Percentiles rank a stretch among this genome's conserved stretches.
Evolutionary conservation across 2,113 vertebrate genomes (phyloP).

Genomic region (Mellivora capensis): DNA sequence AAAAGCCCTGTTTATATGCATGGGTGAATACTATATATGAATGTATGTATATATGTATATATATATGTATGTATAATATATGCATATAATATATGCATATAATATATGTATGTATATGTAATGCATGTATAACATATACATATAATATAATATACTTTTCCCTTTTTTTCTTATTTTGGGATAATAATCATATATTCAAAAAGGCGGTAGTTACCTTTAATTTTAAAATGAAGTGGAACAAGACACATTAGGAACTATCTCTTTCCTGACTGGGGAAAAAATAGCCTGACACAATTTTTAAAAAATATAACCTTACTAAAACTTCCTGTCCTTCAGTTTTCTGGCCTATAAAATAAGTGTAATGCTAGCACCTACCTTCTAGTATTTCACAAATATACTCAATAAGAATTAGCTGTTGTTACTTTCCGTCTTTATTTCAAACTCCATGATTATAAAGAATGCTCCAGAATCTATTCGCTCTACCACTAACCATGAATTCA

Average conservation of each 20-base stretch:
- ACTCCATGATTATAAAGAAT: not conserved
- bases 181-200: not conserved
- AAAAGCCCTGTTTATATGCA: not conserved
- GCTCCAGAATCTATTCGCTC: not conserved
- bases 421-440: not conserved
- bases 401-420: not conserved
- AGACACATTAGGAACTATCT: not conserved
- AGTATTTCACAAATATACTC: rapidly evolving
- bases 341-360: not conserved
- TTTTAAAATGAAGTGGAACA: not conserved
- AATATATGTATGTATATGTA: too few species aligned
- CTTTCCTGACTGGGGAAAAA: not conserved
- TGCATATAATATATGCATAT: too few species aligned
- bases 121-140: too few species aligned
- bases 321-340: not conserved
- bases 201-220: not conserved
- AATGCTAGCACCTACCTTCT: not conserved
- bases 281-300: not conserved
- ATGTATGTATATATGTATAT: not conserved
- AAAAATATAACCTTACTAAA: not conserved
- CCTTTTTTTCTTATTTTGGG: not conserved
- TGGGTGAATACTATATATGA: not conserved
- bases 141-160: too few species aligned
- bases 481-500: not conserved
- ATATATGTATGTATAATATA: too few species aligned